Percentiles rank a stretch among this genome's conserved stretches.
Conservation (phyloP, 2,113 vertebrate species). For the Myodes glareolus region DNA sequence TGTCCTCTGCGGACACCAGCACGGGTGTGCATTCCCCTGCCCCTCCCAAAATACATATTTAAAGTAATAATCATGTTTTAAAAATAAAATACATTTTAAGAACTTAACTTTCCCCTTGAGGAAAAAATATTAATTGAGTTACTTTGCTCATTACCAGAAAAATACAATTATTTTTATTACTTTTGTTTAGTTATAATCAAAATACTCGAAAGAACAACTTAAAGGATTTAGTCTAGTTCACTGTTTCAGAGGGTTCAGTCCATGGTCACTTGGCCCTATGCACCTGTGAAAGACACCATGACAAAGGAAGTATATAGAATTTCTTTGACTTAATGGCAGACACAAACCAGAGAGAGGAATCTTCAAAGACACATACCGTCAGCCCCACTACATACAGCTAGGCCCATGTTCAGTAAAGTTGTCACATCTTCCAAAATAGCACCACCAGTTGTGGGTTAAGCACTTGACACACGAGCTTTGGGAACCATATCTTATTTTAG, state of each 20-base stretch:
- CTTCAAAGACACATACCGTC: not conserved
- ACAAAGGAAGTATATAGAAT: not conserved
- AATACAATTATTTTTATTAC: not conserved
- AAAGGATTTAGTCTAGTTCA: not conserved
- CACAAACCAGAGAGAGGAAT: not conserved
- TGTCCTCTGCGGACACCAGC: not conserved
- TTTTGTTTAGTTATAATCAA: not conserved
- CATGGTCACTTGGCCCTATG: not conserved
- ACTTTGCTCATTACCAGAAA: constrained; percentile 46
- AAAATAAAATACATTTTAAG: not conserved
- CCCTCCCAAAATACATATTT: not conserved
- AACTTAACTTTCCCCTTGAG: constrained; percentile 11
- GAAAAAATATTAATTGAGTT: constrained; percentile 16
- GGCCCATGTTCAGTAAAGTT: not conserved
- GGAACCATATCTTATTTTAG: not conserved
- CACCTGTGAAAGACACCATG: not conserved
- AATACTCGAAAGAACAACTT: not conserved
- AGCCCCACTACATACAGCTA: not conserved
- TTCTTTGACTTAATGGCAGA: not conserved
- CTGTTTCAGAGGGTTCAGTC: not conserved
- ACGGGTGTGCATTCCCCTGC: no score
- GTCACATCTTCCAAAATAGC: not conserved
- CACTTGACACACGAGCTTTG: not conserved
- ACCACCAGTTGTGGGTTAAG: no score
- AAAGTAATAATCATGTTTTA: not conserved